Evolutionary conservation across 2,888 invertebrate genomes (phyloP).

Genomic region (Zele albiditarsus): DNA sequence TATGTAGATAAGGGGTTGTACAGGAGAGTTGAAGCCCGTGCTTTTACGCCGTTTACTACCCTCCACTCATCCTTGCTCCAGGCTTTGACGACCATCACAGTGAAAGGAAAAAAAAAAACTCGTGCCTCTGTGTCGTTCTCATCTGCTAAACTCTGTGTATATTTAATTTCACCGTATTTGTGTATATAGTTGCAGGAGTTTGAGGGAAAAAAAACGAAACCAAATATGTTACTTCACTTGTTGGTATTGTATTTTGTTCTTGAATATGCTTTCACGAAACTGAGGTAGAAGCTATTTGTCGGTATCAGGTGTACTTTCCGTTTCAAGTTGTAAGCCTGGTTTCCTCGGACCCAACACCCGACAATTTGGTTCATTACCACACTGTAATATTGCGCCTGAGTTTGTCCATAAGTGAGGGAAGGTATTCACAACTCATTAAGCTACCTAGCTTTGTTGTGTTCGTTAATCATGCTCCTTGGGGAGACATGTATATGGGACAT

Average conservation of each 20-base stretch:
- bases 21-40: slow-evolving; percentile 52
- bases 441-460: slow-evolving; percentile 62
- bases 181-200: slow-evolving; percentile 1
- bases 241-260: not conserved
- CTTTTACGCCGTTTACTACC: slow-evolving; percentile 71
- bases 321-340: slow-evolving; percentile 71
- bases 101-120: slow-evolving; percentile 23
- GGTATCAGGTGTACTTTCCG: slow-evolving; percentile 71
- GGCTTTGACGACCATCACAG: slow-evolving; percentile 26
- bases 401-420: slow-evolving; percentile 53
- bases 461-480: not conserved
- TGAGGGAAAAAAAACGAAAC: not conserved
- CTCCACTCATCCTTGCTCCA: slow-evolving; percentile 43
- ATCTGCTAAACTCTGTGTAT: slow-evolving; percentile 11
- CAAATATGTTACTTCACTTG: not conserved
- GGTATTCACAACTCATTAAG: slow-evolving; percentile 68
- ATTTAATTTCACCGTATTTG: slow-evolving; percentile 15
- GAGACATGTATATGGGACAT: slow-evolving; percentile 1
- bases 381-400: slow-evolving; percentile 67
- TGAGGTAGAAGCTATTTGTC: slow-evolving; percentile 64
- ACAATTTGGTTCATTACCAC: slow-evolving; percentile 73
- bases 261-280: not conserved
- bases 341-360: slow-evolving; percentile 58
- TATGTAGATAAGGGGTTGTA: slow-evolving; percentile 71
- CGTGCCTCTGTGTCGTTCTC: slow-evolving; percentile 26